These are phyloP conservation scores for Zaprionus vittiger DNA, from an alignment of 1,140 invertebrate species.

Conservation along the genomic window DNA sequence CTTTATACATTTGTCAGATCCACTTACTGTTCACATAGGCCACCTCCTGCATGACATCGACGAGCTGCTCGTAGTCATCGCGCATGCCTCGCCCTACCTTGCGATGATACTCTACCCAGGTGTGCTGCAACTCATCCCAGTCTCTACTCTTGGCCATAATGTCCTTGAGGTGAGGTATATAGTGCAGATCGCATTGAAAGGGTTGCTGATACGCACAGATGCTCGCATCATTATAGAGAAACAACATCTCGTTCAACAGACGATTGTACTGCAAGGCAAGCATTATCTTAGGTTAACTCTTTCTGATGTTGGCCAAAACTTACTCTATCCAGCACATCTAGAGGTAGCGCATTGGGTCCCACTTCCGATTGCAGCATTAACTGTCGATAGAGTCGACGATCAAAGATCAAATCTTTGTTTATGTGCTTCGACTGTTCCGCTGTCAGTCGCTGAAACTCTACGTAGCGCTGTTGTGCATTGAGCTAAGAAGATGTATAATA, in stretches of 20 bases:
- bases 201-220: conserved; percentile 94
- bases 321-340: conserved; percentile 93
- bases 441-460: conserved; percentile 91
- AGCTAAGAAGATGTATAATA: conserved; percentile 38
- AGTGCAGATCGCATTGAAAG: conserved; percentile 90
- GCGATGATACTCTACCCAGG: conserved; percentile 95
- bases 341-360: conserved; percentile 92
- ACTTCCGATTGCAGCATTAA: conserved; percentile 91
- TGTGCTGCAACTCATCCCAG: conserved; percentile 93
- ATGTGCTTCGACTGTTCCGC: conserved; percentile 89
- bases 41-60: conserved; percentile 94
- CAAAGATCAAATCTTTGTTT: conserved; percentile 88
- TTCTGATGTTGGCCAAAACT: conserved; percentile 52
- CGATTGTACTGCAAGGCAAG: conserved; percentile 90
- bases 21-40: conserved; percentile 93
- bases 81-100: conserved; percentile 91
- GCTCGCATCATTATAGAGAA: conserved; percentile 93
- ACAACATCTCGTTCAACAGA: conserved; percentile 94
- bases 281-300: neutral
- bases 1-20: neutral
- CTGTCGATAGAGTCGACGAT: conserved; percentile 89
- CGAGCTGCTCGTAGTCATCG: conserved; percentile 92
- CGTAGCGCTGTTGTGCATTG: conserved; percentile 89
- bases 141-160: conserved; percentile 90
- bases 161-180: conserved; percentile 91